Base-by-base conservation (phyloP, 2,797 vertebrate genomes). In the Synanceia verrucosa region DNA sequence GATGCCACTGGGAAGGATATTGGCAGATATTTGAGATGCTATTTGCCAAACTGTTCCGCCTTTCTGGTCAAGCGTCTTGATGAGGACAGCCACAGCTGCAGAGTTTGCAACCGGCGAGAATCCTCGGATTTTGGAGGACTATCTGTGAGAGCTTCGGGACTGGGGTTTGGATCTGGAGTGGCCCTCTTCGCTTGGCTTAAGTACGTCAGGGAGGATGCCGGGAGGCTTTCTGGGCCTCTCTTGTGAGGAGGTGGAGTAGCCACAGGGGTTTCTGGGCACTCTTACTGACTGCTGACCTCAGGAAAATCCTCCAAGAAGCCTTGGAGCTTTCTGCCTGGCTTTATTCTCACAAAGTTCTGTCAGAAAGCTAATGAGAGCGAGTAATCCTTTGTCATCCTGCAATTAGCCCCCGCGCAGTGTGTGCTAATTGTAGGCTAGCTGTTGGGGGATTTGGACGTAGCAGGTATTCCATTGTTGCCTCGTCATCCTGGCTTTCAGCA, bases 401-500 rank as follows among this genome's bases (percentile, higher is more conserved):
- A 75, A 66, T 82, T 75, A 69, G 26, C n/a, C 48, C 21, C 46
- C 8, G 6, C 33, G 41, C 23, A 53, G 24, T 13, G 19, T 28
- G 36, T 64, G 19, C 51, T 75, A 82, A 82, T 69, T 75, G 56
- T 60, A 66, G 56, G 63, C 12, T 51, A 65, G 52, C 59, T 69
- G 60, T 34, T 63, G 28, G 26, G 48, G 76, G 67, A 67, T 48
- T 70, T 61, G 14, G 26, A 76, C 52, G 37, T 6, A 71, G 57
- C 26, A 53, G 63, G 31, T 44, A 56, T 65, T 29, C n/a, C 24
- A 43, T 18, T 26, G 47, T 41, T 50, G n/a, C 52, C 34, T 33
- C 16, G 47, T 65, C 41, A 41, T 62, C 13, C 65, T 31, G 39
- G 53, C 43, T 64, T 62, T 59, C 19, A 61, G 57, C 28, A 58